A percentile compares a stretch with the other conserved stretches of the same genome.
Conservation (phyloP, 2,797 vertebrate genomes). For the Falco biarmicus region DNA sequence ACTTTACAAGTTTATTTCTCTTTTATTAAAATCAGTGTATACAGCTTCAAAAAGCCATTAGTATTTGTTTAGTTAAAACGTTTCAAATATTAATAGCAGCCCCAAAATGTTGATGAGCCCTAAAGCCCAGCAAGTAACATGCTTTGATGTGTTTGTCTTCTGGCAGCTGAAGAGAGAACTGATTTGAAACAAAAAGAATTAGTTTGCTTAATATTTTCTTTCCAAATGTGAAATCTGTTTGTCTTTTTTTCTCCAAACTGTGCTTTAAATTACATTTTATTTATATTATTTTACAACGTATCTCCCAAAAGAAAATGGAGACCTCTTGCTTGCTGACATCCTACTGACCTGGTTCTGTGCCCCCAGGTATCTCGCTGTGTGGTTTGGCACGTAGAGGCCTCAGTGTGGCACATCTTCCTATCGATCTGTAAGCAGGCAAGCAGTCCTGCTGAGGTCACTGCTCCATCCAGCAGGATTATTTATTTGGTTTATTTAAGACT, state of each 20-base stretch:
- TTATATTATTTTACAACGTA: not conserved
- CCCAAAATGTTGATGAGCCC: conserved; percentile 28
- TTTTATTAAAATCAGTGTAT: not conserved
- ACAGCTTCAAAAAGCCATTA: not conserved
- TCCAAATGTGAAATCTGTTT: not conserved
- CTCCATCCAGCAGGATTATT: not conserved
- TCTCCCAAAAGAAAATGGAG: not conserved
- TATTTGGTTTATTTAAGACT: not conserved
- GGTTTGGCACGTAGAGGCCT: not conserved
- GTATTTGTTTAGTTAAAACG: conserved; percentile 27
- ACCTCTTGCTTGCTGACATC: not conserved
- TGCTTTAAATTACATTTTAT: not conserved
- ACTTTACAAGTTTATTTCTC: not conserved
- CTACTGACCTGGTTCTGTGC: not conserved
- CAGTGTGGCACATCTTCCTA: not conserved
- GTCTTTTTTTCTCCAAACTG: not conserved
- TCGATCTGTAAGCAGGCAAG: not conserved
- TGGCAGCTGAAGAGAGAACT: not conserved
- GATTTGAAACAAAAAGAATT: conserved; percentile 33
- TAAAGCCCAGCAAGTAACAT: conserved; percentile 22
- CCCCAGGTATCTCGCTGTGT: fast-evolving
- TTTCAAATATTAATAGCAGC: conserved; percentile 38
- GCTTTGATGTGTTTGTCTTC: conserved; percentile 45
- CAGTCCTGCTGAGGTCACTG: not conserved
- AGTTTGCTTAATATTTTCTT: conserved; percentile 33